phyloP scores from a whole-genome alignment of 2,113 vertebrate genomes.

The Barnardius zonarius region DNA sequence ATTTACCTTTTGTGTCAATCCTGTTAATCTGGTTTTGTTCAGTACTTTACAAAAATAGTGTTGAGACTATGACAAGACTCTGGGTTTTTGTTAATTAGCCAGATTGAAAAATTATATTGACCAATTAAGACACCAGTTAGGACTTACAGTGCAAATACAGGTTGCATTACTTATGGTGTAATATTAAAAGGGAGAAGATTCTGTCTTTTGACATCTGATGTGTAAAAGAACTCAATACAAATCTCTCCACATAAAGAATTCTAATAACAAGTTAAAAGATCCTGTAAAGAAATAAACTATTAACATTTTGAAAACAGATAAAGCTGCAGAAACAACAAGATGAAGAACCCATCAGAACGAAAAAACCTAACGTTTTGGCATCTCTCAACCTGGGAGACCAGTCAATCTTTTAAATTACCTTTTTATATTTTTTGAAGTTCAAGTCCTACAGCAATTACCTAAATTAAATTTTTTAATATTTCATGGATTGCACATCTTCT shows the following conservation, averaged over 20 bases:
- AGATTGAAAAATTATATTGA: neutral
- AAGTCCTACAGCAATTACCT: neutral
- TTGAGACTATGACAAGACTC: neutral
- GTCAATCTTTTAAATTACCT: neutral
- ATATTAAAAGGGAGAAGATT: neutral
- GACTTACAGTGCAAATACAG: neutral
- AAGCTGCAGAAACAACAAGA: neutral
- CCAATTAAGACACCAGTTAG: neutral
- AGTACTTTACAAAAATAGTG: neutral
- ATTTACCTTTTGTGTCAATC: neutral
- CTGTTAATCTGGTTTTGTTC: neutral
- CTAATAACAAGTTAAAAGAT: neutral
- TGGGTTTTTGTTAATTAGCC: neutral
- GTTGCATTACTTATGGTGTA: neutral
- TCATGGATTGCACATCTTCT: neutral
- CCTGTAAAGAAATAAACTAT: neutral
- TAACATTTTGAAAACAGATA: neutral
- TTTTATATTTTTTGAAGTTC: neutral
- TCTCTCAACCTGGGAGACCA: neutral
- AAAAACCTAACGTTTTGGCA: neutral
- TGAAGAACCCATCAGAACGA: neutral
- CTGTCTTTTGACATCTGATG: neutral
- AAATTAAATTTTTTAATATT: conserved; percentile 51
- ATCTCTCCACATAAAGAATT: neutral
- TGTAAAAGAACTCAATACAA: neutral